phyloP scores from a whole-genome alignment of 2,888 invertebrate species.

The Dysmachus trigonus region DNA sequence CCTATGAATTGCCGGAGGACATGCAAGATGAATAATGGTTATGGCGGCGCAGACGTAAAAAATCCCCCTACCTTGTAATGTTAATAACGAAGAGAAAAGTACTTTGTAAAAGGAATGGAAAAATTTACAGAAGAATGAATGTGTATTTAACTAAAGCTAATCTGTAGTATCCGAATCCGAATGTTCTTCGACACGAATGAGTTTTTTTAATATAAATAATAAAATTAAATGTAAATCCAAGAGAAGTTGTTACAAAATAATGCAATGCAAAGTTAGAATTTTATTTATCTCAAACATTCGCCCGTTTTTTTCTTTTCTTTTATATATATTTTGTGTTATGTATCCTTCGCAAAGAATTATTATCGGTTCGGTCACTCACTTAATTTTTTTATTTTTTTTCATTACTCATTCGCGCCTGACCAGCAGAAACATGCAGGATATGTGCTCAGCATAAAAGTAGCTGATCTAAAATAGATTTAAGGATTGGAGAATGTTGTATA shows the following conservation, averaged over 20 bases:
- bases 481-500: neutral
- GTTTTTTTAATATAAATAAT: slow-evolving; percentile 32
- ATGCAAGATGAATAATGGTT: slow-evolving; percentile 80
- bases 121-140: slow-evolving; percentile 40
- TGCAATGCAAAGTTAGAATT: slow-evolving; percentile 39
- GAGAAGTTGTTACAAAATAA: slow-evolving; percentile 37
- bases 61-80: slow-evolving; percentile 45
- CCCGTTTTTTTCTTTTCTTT: neutral
- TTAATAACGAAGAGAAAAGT: slow-evolving; percentile 38
- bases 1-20: slow-evolving; percentile 93
- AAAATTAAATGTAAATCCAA: slow-evolving; percentile 33
- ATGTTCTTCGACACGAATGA: slow-evolving; percentile 33
- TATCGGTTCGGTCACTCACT: neutral
- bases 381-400: too few relatives aligned
- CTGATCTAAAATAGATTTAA: neutral
- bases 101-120: slow-evolving; percentile 36
- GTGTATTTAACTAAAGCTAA: slow-evolving; percentile 41
- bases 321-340: slow-evolving; percentile 14
- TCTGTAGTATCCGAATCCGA: slow-evolving; percentile 34
- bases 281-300: slow-evolving; percentile 28
- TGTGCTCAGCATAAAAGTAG: neutral
- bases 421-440: slow-evolving; percentile 12
- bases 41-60: neutral
- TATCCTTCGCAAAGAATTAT: neutral
- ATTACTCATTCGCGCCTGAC: slow-evolving; percentile 8